phyloP scores from a whole-genome alignment of 92 coral and sea anemone genomes.

The Plumapathes pennacea region DNA sequence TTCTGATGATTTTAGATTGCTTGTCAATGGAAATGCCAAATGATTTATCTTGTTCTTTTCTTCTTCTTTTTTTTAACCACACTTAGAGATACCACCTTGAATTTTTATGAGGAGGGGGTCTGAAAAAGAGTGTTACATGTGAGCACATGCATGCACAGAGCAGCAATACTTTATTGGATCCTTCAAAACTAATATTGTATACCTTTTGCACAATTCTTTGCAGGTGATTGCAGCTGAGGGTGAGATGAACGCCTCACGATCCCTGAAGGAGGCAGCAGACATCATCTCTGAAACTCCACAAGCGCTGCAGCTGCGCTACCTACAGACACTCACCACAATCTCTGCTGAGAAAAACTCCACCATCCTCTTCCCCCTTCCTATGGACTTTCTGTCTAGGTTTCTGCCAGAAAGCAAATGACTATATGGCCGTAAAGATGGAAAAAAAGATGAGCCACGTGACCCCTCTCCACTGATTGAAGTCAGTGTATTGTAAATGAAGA shows the following conservation, averaged over 20 bases:
- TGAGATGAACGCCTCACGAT: conserved; percentile 93
- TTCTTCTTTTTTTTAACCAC: too few relatives aligned
- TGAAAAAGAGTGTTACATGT: too few relatives aligned
- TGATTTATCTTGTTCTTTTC: too few relatives aligned
- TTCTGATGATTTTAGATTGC: too few relatives aligned
- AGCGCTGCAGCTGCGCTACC: conserved; percentile 90
- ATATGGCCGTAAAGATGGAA: conserved; percentile 9
- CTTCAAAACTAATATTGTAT: too few relatives aligned
- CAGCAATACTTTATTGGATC: too few relatives aligned
- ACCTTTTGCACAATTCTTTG: background rate
- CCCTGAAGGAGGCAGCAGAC: conserved; percentile 92
- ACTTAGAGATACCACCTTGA: too few relatives aligned
- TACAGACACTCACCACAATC: conserved; percentile 84
- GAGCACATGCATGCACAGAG: too few relatives aligned
- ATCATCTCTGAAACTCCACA: conserved; percentile 83
- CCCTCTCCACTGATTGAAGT: conserved; percentile 13
- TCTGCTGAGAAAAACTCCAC: conserved; percentile 95
- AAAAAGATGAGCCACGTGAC: background rate
- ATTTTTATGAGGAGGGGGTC: too few relatives aligned
- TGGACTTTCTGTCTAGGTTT: conserved; percentile 69
- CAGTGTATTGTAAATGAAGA: conserved; percentile 24
- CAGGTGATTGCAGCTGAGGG: conserved; percentile 97
- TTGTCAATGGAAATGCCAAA: too few relatives aligned
- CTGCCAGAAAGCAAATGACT: conserved; percentile 60
- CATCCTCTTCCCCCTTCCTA: conserved; percentile 87